Percentiles rank a stretch among this genome's conserved stretches.
phyloP scores from a whole-genome alignment of 1,140 invertebrate species.

The Telenomus remus region DNA sequence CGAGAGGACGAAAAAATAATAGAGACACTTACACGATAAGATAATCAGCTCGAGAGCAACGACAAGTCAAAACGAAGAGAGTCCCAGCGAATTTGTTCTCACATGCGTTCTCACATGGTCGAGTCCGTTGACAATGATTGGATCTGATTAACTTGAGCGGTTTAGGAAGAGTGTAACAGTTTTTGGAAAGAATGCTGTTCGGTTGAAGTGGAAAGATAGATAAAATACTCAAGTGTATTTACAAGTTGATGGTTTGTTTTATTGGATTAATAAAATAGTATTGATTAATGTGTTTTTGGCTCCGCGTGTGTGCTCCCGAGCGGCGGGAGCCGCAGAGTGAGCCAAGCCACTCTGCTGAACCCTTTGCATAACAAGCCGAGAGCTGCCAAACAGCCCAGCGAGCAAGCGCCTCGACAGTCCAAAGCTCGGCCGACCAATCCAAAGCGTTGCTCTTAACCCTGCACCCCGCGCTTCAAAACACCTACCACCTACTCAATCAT shows the following conservation, averaged over 20 bases:
- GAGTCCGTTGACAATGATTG: not conserved
- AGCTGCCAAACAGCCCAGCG: slow-evolving; percentile 45
- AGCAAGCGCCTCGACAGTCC: slow-evolving; percentile 39
- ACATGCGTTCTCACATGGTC: slow-evolving; percentile 17
- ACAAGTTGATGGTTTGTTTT: slow-evolving; percentile 66
- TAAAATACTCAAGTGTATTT: slow-evolving; percentile 68
- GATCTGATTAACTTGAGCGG: too few species aligned
- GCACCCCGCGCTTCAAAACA: slow-evolving; percentile 3
- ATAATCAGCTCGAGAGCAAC: slow-evolving; percentile 16
- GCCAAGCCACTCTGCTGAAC: slow-evolving; percentile 67
- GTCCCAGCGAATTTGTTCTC: slow-evolving; percentile 29
- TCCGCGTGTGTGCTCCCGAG: slow-evolving; percentile 76
- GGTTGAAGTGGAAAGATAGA: slow-evolving; percentile 23
- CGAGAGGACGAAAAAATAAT: slow-evolving; percentile 71
- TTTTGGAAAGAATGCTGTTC: slow-evolving; percentile 8
- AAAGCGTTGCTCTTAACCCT: slow-evolving; percentile 14
- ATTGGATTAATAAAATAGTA: slow-evolving; percentile 70
- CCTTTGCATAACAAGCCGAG: slow-evolving; percentile 52
- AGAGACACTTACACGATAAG: slow-evolving; percentile 42
- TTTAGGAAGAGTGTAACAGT: too few species aligned
- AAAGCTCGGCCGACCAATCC: slow-evolving; percentile 46
- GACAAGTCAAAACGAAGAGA: slow-evolving; percentile 39
- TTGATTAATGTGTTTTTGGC: slow-evolving; percentile 63
- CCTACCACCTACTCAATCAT: not conserved
- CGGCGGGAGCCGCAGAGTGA: slow-evolving; percentile 77